A percentile compares a stretch with the other conserved stretches of the same genome.
Evolutionary conservation across 2,113 vertebrate species (phyloP).

Genomic region (Campylomormyrus numenius): DNA sequence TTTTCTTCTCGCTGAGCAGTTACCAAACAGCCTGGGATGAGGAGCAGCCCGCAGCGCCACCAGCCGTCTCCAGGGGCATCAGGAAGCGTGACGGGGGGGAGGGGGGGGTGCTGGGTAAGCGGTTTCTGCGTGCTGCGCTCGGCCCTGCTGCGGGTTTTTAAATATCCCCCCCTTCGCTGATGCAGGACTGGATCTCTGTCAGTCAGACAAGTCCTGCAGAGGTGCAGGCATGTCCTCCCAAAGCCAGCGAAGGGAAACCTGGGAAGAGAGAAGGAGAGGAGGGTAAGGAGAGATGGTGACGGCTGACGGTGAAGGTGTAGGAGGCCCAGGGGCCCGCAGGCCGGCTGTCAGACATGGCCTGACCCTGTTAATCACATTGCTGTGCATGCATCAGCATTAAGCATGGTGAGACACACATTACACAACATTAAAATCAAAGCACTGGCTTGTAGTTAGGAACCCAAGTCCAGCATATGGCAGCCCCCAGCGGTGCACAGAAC

Average conservation of each 20-base stretch:
- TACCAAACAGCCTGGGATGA: slow-evolving; percentile 37
- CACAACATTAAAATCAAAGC: background rate
- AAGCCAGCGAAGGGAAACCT: slow-evolving; percentile 31
- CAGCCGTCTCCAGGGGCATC: slow-evolving; percentile 33
- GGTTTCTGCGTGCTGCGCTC: slow-evolving; percentile 32
- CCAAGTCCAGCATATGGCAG: background rate
- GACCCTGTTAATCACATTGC: background rate
- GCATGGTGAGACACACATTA: background rate
- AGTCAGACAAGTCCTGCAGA: slow-evolving; percentile 8
- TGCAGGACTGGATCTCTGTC: slow-evolving; percentile 24
- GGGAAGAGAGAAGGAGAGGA: slow-evolving; percentile 36
- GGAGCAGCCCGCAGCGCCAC: slow-evolving; percentile 33
- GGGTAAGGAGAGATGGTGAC: background rate
- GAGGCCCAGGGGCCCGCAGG: background rate
- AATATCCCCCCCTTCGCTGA: slow-evolving; percentile 27
- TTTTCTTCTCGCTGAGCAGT: slow-evolving; percentile 30
- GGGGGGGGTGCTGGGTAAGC: background rate
- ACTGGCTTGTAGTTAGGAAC: background rate
- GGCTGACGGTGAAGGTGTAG: background rate
- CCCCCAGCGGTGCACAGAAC: background rate
- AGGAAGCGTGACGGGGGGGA: slow-evolving; percentile 38
- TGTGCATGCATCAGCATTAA: background rate
- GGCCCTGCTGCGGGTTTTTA: slow-evolving; percentile 26
- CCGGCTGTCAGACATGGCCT: background rate
- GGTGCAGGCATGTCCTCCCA: background rate